Conservation (phyloP, 2,113 vertebrate species). For the Psophia crepitans region DNA sequence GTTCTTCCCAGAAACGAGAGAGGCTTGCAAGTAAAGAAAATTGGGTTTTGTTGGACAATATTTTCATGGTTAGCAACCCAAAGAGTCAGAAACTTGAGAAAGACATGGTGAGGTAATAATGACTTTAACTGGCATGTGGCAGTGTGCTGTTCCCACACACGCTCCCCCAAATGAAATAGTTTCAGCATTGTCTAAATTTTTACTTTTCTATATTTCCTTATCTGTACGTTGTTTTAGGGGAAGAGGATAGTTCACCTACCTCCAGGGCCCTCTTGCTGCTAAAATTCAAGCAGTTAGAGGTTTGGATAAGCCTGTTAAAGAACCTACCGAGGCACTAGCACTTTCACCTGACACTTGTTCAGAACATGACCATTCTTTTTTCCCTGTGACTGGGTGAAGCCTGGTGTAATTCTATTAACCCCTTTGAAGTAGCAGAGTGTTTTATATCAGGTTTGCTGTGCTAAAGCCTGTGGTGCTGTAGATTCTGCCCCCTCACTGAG, state of each 20-base stretch:
- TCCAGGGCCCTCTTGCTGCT: neutral
- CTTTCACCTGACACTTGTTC: neutral
- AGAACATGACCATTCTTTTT: neutral
- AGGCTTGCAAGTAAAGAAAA: neutral
- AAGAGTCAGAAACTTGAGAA: neutral
- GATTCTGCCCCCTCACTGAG: neutral
- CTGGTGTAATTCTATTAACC: neutral
- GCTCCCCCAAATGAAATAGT: neutral
- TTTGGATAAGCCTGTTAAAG: neutral
- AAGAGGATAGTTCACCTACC: neutral
- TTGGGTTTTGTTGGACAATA: neutral
- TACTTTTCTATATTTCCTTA: neutral
- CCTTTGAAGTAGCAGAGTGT: neutral
- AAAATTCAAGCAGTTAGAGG: neutral
- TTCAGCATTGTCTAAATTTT: neutral
- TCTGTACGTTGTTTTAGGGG: neutral
- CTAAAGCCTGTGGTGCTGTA: neutral
- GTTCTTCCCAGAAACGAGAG: neutral
- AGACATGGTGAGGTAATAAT: neutral
- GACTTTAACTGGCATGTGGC: neutral
- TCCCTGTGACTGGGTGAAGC: neutral
- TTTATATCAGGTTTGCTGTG: neutral
- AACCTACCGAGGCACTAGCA: rapidly evolving
- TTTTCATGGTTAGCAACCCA: neutral
- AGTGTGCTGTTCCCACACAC: neutral